Percentiles rank a stretch among this genome's conserved stretches.
Conservation (phyloP, 2,888 invertebrate species). For the Temnothorax ravouxi region DNA sequence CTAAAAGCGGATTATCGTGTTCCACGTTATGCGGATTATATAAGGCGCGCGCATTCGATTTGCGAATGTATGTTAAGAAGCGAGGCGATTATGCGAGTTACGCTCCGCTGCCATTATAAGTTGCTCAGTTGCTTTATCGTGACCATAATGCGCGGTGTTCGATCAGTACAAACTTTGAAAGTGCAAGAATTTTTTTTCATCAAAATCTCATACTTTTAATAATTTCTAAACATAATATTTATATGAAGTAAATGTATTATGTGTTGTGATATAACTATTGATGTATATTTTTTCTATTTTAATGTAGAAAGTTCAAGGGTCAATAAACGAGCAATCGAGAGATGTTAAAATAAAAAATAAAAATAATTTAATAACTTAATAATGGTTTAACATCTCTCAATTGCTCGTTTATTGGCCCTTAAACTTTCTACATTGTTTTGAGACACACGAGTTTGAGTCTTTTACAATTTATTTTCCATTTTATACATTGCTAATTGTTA, state of each 20-base stretch:
- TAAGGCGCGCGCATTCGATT: slow-evolving; percentile 38
- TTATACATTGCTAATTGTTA: not conserved
- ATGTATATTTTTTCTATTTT: not conserved
- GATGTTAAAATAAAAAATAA: no score
- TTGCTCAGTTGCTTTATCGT: slow-evolving; percentile 9
- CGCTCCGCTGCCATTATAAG: slow-evolving; percentile 5
- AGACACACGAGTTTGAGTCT: no score
- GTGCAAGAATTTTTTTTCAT: not conserved
- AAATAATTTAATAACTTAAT: no score
- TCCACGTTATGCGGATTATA: slow-evolving; percentile 59
- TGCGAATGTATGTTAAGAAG: slow-evolving; percentile 38
- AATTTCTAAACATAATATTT: not conserved
- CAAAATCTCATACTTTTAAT: not conserved
- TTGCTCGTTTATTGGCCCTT: no score
- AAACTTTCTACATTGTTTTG: no score
- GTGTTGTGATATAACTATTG: not conserved
- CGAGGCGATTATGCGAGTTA: slow-evolving; percentile 30
- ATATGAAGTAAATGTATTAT: not conserved
- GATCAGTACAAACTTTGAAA: not conserved
- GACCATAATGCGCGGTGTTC: not conserved
- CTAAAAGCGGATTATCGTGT: slow-evolving; percentile 60
- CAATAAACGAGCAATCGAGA: no score
- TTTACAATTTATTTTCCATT: not conserved
- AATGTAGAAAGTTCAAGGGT: no score
- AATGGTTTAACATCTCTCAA: no score